Evolutionary conservation across 2,113 vertebrate genomes (phyloP).

Genomic region (Cettia cetti): DNA sequence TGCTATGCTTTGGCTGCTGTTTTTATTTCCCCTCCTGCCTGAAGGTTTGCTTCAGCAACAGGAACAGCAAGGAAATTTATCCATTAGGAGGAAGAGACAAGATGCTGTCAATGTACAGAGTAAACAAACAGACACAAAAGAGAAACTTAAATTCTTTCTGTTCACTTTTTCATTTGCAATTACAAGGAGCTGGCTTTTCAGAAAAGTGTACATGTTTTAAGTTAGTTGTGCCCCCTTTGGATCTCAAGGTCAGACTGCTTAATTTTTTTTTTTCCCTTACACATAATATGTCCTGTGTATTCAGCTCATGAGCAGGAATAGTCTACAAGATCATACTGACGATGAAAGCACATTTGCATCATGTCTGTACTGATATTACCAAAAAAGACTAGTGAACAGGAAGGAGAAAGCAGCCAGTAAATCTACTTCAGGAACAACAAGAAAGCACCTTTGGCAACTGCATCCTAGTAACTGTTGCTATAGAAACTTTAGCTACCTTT

Average conservation of each 20-base stretch:
- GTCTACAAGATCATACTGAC: neutral
- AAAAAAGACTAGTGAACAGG: conserved; percentile 56
- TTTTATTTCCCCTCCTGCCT: neutral
- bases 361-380: conserved; percentile 17
- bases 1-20: neutral
- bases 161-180: neutral
- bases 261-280: neutral
- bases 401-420: conserved; percentile 57
- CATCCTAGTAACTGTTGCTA: conserved; percentile 76
- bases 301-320: neutral
- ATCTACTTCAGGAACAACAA: conserved; percentile 55
- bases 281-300: neutral
- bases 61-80: neutral
- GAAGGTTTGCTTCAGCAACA: neutral
- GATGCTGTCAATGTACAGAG: neutral
- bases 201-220: neutral
- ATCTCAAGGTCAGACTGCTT: conserved; percentile 9
- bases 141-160: neutral
- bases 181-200: neutral
- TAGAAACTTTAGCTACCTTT: conserved; percentile 74
- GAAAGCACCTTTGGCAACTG: conserved; percentile 74
- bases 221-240: neutral
- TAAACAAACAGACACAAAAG: neutral
- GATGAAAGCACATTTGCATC: conserved; percentile 33
- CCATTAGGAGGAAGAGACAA: neutral